Conservation (phyloP, 2,797 vertebrate species). For the Pseudomugil tenellus region DNA sequence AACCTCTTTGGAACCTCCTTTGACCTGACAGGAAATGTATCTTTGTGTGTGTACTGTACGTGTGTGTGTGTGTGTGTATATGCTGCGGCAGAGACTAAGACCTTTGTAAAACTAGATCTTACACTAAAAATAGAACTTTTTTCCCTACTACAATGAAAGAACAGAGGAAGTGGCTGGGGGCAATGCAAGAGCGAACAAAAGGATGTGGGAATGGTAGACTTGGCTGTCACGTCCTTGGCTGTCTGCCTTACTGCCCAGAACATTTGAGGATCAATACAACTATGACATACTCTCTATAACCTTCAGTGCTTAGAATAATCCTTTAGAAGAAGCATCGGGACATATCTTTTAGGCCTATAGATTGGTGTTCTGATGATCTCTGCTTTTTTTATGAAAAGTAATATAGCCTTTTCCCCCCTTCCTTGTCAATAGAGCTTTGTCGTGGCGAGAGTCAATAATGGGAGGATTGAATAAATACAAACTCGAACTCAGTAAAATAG, state of each 20-base stretch:
- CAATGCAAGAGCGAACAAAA: constrained; percentile 53
- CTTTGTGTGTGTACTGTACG: neutral
- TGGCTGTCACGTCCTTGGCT: constrained; percentile 72
- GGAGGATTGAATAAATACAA: constrained; percentile 70
- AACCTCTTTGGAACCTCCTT: constrained; percentile 38
- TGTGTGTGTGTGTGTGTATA: constrained; percentile 7
- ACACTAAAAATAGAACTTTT: constrained; percentile 59
- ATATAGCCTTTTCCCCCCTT: constrained; percentile 54
- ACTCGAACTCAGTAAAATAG: constrained; percentile 56
- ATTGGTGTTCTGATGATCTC: constrained; percentile 66
- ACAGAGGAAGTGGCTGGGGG: constrained; percentile 56
- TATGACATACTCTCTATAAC: constrained; percentile 57
- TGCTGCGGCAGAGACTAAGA: constrained; percentile 10
- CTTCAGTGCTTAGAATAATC: constrained; percentile 65
- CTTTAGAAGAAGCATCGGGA: constrained; percentile 42
- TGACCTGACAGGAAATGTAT: constrained; percentile 61
- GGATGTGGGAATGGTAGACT: constrained; percentile 57
- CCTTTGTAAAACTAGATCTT: constrained; percentile 61
- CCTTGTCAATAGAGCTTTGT: constrained; percentile 68
- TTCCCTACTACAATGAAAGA: constrained; percentile 40
- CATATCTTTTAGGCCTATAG: constrained; percentile 58
- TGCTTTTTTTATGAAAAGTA: constrained; percentile 31
- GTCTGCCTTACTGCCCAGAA: constrained; percentile 58
- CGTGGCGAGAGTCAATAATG: constrained; percentile 63
- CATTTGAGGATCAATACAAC: constrained; percentile 67